Evolutionary conservation across 2,113 vertebrate genomes (phyloP), one percentile per base, ranked within the genome.

Genomic region (Oophaga pumilio): DNA sequence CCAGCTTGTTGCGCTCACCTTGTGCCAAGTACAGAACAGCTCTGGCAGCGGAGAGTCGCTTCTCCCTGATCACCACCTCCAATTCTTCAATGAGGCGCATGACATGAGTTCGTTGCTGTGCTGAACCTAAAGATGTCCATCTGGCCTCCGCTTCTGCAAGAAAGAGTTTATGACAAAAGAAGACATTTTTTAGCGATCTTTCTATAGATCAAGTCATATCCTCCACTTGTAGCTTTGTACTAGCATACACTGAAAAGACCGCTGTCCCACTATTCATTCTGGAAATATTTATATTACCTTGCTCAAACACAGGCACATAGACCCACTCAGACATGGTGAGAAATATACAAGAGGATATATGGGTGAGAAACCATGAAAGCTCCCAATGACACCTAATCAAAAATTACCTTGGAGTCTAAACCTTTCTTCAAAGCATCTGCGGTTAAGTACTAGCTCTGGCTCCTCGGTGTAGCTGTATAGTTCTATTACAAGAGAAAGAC

Each of bases 381-480:
- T 15, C 56, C 20, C 7, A 33, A 0, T 22, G 17, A 60, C 8
- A 64, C 18, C 49, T 64, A 20, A 50, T 18, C 8, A 77, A 53
- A 15, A 2, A 6, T 15, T 95, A 99, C 98, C 98, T 92, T 98
- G 96, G 50, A 90, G 91, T 43, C 89, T 95, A 90, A 99, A 99
- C 91, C 99, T 97, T 91, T 99, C 98, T 84, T 99, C 96, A 86
- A 99, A 99, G 93, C 96, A 99, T 87, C 95, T 95, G 91, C 95
- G 93, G 94, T 99, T 99, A 78, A 95, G 92, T 88, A 94, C 93
- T 78, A 99, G 98, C 92, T 99, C 98, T 0, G 94, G 96, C 90
- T 97, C 97, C 91, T 99, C 98, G 0, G 98, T 99, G 96, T 99
- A 99, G 91, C 98, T 99, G 93, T 97, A 99, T 53, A 99, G 93